These are phyloP conservation scores for Paracanthobrama guichenoti DNA, from an alignment of 2,113 vertebrate species.

Conservation along the genomic window DNA sequence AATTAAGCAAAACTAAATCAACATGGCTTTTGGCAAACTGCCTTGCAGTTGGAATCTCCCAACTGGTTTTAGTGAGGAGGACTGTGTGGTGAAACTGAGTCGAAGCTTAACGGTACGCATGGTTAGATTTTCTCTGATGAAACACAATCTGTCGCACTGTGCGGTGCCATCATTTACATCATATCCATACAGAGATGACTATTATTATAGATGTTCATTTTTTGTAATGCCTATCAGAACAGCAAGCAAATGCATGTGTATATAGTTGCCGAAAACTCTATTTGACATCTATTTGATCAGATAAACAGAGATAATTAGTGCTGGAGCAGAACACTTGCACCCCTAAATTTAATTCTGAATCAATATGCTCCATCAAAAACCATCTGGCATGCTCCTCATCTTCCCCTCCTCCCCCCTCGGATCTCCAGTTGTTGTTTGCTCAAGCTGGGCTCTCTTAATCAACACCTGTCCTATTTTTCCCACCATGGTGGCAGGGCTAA, in stretches of 20 bases:
- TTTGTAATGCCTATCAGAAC: background rate
- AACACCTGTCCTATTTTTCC: slow-evolving; percentile 78
- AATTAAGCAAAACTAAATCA: slow-evolving; percentile 69
- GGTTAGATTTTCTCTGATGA: slow-evolving; percentile 20
- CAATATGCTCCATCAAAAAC: slow-evolving; percentile 70
- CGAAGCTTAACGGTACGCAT: slow-evolving; percentile 9
- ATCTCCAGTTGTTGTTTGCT: slow-evolving; percentile 62
- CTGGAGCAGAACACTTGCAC: slow-evolving; percentile 59
- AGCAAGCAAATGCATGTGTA: background rate
- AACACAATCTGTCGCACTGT: background rate
- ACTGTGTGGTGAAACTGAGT: slow-evolving; percentile 30
- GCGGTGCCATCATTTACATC: background rate
- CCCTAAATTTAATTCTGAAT: slow-evolving; percentile 73
- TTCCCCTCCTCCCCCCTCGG: background rate
- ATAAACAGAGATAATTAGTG: slow-evolving; percentile 60
- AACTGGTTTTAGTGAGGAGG: background rate
- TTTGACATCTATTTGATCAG: slow-evolving; percentile 52
- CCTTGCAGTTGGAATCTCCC: slow-evolving; percentile 43
- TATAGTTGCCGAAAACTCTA: slow-evolving; percentile 42
- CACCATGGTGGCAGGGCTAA: slow-evolving; percentile 64
- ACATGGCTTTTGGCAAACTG: slow-evolving; percentile 48
- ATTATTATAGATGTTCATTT: background rate
- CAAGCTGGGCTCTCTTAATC: slow-evolving; percentile 62
- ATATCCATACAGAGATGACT: slow-evolving; percentile 1
- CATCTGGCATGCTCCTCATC: slow-evolving; percentile 68